Conservation (phyloP, 2,797 vertebrate species). For the Helarctos malayanus region DNA sequence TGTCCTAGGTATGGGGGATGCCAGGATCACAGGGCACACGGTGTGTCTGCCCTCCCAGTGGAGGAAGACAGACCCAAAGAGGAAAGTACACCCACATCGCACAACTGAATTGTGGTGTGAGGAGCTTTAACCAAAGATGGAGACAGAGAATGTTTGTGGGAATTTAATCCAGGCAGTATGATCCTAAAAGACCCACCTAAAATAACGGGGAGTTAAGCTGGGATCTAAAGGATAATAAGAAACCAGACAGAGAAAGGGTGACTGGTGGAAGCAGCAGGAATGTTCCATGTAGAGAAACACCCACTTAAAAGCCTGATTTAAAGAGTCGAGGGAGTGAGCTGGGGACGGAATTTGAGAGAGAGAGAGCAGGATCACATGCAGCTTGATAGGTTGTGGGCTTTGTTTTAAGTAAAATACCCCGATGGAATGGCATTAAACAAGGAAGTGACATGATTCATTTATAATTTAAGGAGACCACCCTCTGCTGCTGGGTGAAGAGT, state of each 20-base stretch:
- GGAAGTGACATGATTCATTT: background rate
- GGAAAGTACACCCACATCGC: background rate
- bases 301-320: background rate
- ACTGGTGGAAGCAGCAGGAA: background rate
- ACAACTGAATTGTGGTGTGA: background rate
- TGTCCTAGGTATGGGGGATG: background rate
- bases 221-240: background rate
- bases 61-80: background rate
- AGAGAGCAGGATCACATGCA: background rate
- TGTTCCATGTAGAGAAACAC: background rate
- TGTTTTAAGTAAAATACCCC: background rate
- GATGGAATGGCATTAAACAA: background rate
- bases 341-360: background rate
- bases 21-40: background rate
- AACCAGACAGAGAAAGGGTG: background rate
- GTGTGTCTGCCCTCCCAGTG: background rate
- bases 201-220: background rate
- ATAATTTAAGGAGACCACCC: background rate
- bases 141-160: background rate
- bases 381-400: background rate
- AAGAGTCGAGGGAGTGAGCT: background rate
- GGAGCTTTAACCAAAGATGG: background rate
- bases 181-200: background rate
- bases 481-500: background rate
- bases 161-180: background rate